These are phyloP conservation scores for Cygnus atratus DNA, from an alignment of 2,113 vertebrate genomes.

Conservation along the genomic window DNA sequence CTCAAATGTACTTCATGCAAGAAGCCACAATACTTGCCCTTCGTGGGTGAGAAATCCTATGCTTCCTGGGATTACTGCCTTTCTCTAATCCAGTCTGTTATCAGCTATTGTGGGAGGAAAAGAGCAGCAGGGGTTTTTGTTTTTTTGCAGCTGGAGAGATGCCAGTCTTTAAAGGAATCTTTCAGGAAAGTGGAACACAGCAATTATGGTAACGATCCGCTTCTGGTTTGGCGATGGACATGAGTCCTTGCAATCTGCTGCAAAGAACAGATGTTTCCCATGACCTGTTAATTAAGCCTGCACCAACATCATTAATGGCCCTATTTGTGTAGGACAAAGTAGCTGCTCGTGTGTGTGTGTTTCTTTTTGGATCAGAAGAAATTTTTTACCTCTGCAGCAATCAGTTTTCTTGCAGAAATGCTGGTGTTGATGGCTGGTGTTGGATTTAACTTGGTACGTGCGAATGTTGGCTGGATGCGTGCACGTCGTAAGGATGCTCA, in stretches of 20 bases:
- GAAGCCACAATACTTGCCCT: background rate
- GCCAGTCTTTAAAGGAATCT: background rate
- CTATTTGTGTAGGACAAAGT: background rate
- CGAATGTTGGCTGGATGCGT: background rate
- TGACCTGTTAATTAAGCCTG: background rate
- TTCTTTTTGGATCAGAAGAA: background rate
- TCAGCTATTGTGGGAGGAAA: background rate
- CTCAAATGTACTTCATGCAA: background rate
- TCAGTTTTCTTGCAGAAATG: background rate
- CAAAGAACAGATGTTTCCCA: background rate
- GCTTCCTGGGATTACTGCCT: constrained; percentile 7
- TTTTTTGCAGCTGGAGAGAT: background rate
- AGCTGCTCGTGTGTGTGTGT: rapidly evolving
- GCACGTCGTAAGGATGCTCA: background rate
- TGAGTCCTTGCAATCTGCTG: background rate
- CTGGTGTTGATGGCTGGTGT: background rate
- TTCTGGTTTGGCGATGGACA: background rate
- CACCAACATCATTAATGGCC: background rate
- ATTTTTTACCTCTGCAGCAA: background rate
- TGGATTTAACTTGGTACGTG: background rate
- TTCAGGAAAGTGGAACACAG: background rate
- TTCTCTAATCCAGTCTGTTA: background rate
- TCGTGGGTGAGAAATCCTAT: background rate
- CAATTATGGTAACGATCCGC: background rate
- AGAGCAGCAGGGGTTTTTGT: background rate